phyloP scores from a whole-genome alignment of 2,888 invertebrate genomes.

The Tipula confusa region DNA sequence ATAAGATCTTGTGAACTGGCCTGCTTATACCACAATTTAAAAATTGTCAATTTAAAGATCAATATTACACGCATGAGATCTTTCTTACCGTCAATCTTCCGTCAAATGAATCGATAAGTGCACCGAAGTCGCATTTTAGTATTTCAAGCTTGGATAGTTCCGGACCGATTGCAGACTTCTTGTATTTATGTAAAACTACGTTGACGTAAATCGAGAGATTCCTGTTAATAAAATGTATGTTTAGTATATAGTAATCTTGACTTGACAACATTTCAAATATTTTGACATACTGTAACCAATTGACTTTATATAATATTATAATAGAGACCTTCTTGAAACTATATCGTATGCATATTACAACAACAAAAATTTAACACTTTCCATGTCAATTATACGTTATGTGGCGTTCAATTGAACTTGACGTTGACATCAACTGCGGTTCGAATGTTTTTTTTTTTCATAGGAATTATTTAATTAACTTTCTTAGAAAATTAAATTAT shows the following conservation, averaged over 20 bases:
- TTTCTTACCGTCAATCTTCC: too few relatives aligned
- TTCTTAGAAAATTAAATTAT: conserved; percentile 25
- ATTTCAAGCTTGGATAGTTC: too few relatives aligned
- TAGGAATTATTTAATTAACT: conserved; percentile 20
- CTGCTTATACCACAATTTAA: too few relatives aligned
- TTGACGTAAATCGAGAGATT: too few relatives aligned
- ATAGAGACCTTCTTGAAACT: not conserved
- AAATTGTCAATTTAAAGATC: too few relatives aligned
- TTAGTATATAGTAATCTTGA: not conserved
- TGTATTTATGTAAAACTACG: too few relatives aligned
- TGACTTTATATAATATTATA: not conserved
- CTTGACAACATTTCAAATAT: not conserved
- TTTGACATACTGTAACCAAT: not conserved
- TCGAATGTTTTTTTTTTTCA: not conserved
- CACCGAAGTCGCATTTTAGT: too few relatives aligned
- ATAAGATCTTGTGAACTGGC: too few relatives aligned
- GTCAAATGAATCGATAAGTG: too few relatives aligned
- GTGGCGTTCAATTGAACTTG: not conserved
- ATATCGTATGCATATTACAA: not conserved
- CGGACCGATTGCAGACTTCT: too few relatives aligned
- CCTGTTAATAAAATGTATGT: not conserved
- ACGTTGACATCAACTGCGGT: not conserved
- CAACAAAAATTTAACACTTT: not conserved
- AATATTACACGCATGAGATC: too few relatives aligned
- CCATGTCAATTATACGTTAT: not conserved